Percentiles rank a stretch among this genome's conserved stretches.
Conservation (phyloP, 2,113 vertebrate species). For the Apaloderma vittatum region DNA sequence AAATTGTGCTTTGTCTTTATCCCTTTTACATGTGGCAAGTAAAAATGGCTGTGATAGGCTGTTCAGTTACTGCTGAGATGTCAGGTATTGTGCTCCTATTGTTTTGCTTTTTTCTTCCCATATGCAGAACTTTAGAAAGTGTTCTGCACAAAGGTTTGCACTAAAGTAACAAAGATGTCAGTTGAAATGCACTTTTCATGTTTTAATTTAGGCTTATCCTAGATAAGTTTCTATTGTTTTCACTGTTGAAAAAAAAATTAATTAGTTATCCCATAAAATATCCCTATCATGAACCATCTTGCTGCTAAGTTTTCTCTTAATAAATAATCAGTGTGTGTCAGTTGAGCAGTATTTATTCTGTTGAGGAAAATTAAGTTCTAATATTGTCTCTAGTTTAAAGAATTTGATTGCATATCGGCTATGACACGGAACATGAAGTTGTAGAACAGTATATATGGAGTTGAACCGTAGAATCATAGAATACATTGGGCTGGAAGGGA, state of each 20-base stretch:
- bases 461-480: background rate
- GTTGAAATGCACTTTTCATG: background rate
- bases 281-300: background rate
- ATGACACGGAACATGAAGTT: background rate
- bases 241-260: background rate
- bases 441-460: background rate
- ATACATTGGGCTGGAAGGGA: no score
- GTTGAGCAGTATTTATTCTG: background rate
- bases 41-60: background rate
- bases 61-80: background rate
- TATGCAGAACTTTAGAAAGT: background rate
- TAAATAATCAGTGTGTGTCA: background rate
- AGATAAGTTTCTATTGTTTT: background rate
- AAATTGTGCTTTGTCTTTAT: background rate
- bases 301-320: background rate
- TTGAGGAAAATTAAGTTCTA: background rate
- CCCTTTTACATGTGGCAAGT: slow-evolving; percentile 5
- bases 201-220: background rate
- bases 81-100: background rate
- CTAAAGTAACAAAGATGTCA: background rate
- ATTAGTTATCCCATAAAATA: background rate
- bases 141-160: background rate
- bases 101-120: background rate
- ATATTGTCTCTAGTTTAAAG: background rate
- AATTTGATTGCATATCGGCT: background rate